A percentile compares a stretch with the other conserved stretches of the same genome.
phyloP scores from a whole-genome alignment of 2,888 invertebrate genomes.

The Allacma fusca region DNA sequence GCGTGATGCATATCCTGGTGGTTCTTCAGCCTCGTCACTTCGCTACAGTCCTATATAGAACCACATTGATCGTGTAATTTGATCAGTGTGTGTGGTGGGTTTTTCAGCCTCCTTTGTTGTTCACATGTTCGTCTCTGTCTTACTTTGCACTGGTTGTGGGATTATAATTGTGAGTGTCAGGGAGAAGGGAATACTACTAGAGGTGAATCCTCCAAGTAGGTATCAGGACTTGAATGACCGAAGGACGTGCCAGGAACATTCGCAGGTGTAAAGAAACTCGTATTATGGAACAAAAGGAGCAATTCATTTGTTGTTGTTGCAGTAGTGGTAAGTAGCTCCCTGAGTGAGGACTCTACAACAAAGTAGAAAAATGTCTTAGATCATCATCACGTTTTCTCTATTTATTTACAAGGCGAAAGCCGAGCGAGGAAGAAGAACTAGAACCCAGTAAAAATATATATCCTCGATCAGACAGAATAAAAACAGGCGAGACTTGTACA shows the following conservation, averaged over 20 bases:
- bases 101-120: conserved; percentile 25
- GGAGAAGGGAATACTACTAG: too few relatives aligned
- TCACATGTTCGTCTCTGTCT: background rate
- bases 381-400: conserved; percentile 41
- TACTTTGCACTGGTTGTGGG: background rate
- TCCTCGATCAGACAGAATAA: conserved; percentile 30
- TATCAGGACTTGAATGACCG: conserved; percentile 6
- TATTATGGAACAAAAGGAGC: conserved; percentile 40
- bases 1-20: conserved; percentile 31
- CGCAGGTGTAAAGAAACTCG: conserved; percentile 33
- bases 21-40: conserved; percentile 41
- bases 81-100: conserved; percentile 34
- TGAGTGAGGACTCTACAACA: background rate
- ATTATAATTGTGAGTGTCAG: too few relatives aligned
- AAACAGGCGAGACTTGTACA: conserved; percentile 1
- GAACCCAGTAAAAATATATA: conserved; percentile 17
- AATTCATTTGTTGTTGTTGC: conserved; percentile 30
- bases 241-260: conserved; percentile 21
- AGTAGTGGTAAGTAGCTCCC: background rate
- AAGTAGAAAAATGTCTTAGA: conserved; percentile 25
- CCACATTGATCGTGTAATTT: conserved; percentile 42
- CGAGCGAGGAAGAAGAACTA: background rate
- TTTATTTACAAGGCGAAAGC: conserved; percentile 28
- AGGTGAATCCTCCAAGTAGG: background rate
- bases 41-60: conserved; percentile 26